Evolutionary conservation across 2,888 invertebrate species (phyloP).

Genomic region (Campoletis raptor): DNA sequence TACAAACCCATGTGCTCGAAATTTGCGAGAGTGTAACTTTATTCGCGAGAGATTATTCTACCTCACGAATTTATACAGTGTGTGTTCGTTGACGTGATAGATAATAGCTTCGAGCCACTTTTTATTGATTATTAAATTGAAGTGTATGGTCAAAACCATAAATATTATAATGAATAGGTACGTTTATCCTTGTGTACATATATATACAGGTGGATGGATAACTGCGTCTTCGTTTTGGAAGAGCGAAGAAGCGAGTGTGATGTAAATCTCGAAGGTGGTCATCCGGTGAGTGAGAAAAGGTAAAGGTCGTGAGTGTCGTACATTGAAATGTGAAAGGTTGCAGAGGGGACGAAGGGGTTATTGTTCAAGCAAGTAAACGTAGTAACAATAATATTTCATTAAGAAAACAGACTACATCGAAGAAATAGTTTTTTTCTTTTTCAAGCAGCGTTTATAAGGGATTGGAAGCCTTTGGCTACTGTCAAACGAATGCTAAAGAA

Average conservation of each 20-base stretch:
- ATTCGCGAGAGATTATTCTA: constrained; percentile 15
- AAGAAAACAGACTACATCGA: neutral
- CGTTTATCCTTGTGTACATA: constrained; percentile 11
- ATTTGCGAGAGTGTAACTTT: constrained; percentile 25
- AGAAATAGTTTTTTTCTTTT: neutral
- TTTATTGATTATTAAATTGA: constrained; percentile 66
- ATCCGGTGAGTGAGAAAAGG: constrained; percentile 76
- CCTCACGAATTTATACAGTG: neutral
- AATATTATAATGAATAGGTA: constrained; percentile 67
- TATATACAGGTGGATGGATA: constrained; percentile 36
- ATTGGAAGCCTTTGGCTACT: neutral
- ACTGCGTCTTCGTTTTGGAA: constrained; percentile 21
- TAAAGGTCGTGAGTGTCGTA: constrained; percentile 75
- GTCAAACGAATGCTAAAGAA: neutral
- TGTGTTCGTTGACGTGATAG: constrained; percentile 33
- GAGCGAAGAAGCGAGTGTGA: constrained; percentile 36
- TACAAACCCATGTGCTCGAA: constrained; percentile 36
- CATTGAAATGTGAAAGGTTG: constrained; percentile 76
- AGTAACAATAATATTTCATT: neutral
- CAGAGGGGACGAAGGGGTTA: constrained; percentile 62
- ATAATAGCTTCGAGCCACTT: constrained; percentile 46
- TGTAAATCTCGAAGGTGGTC: constrained; percentile 35
- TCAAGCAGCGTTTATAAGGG: neutral
- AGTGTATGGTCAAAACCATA: constrained; percentile 64
- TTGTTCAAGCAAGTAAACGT: neutral